Evolutionary conservation across 2,797 vertebrate species (phyloP).

Genomic region (Heteromormyrus szaboi): DNA sequence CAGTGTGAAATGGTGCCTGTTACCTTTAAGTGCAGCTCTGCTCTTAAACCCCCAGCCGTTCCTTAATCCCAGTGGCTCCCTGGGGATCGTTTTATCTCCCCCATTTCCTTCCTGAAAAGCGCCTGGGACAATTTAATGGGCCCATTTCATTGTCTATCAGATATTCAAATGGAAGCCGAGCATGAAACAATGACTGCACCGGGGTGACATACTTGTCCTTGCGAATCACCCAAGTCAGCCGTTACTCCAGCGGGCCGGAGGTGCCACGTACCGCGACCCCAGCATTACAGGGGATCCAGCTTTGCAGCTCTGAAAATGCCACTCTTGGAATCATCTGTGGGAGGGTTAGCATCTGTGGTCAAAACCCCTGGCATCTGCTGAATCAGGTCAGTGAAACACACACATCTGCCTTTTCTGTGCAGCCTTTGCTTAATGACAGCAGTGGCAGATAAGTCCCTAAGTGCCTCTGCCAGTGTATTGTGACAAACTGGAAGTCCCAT

Average conservation of each 20-base stretch:
- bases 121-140: conserved; percentile 62
- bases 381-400: background rate
- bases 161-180: conserved; percentile 70
- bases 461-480: background rate
- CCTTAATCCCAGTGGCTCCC: conserved; percentile 36
- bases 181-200: conserved; percentile 65
- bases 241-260: background rate
- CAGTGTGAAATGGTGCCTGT: conserved; percentile 46
- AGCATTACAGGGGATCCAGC: background rate
- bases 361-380: background rate
- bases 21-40: conserved; percentile 55
- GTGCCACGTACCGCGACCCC: background rate
- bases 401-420: background rate
- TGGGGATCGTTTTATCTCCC: conserved; percentile 57
- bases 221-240: conserved; percentile 11
- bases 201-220: conserved; percentile 46
- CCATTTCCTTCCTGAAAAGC: conserved; percentile 58
- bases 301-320: background rate
- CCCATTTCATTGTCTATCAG: conserved; percentile 66
- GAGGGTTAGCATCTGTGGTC: background rate
- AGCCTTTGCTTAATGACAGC: background rate
- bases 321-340: background rate
- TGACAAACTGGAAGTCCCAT: background rate
- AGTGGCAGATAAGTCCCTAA: background rate
- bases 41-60: conserved; percentile 46